These are phyloP conservation scores for Panonychus citri DNA, from an alignment of 1,140 invertebrate genomes.

Conservation along the genomic window DNA sequence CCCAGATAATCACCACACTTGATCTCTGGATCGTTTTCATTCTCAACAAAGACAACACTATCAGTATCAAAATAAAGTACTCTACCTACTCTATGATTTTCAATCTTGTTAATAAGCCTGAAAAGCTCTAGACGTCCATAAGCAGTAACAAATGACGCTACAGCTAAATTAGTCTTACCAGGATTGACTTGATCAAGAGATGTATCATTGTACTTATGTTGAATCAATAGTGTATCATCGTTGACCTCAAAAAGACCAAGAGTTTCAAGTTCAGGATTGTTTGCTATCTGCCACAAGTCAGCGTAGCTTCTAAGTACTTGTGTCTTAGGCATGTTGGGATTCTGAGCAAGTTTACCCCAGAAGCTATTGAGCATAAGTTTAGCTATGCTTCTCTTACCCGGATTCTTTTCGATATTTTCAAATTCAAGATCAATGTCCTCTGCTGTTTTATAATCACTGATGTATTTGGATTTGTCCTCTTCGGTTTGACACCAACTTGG, in stretches of 20 bases:
- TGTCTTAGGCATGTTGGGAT: neutral
- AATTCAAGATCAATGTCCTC: constrained; percentile 13
- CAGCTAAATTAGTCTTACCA: neutral
- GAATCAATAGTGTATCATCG: neutral
- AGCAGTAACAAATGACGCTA: constrained; percentile 1
- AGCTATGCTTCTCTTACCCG: neutral
- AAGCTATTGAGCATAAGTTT: constrained; percentile 3
- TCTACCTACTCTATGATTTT: neutral
- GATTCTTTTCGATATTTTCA: constrained; percentile 11
- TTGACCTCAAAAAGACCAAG: neutral
- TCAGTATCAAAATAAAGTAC: neutral
- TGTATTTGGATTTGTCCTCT: constrained; percentile 6
- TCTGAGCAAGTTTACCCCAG: constrained; percentile 4
- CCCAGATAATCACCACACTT: neutral
- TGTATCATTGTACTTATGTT: neutral
- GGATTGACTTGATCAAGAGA: neutral
- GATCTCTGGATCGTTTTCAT: neutral
- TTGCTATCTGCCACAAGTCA: neutral
- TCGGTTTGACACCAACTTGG: neutral
- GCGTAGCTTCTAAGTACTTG: neutral
- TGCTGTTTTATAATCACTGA: constrained; percentile 11
- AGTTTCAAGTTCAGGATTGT: neutral
- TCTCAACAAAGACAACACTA: neutral
- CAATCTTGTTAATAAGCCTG: neutral
- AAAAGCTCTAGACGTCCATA: neutral